Conservation (phyloP, 2,113 vertebrate genomes). For the Antechinus stuartii region DNA sequence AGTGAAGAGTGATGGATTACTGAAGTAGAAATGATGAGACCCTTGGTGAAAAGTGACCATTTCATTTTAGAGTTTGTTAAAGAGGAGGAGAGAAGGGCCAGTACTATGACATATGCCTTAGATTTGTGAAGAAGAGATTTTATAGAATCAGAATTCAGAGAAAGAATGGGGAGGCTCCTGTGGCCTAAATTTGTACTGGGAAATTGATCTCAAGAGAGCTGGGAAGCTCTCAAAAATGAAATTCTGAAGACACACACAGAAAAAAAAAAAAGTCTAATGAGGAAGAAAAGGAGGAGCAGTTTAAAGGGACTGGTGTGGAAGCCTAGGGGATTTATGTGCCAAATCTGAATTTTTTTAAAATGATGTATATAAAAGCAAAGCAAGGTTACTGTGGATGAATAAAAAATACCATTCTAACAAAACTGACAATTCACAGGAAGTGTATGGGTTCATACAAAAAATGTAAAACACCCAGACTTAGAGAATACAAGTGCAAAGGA, state of each 20-base stretch:
- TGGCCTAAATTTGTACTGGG: neutral
- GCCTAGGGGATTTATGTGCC: neutral
- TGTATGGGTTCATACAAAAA: neutral
- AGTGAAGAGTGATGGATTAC: neutral
- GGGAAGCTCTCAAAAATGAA: neutral
- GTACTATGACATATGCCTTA: neutral
- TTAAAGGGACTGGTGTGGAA: neutral
- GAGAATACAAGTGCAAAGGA: neutral
- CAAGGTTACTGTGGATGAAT: neutral
- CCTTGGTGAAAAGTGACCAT: neutral
- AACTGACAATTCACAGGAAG: neutral
- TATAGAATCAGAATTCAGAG: neutral
- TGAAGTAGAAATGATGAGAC: neutral
- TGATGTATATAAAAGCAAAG: neutral
- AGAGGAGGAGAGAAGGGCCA: neutral
- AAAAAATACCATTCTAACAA: neutral
- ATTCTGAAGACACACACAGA: neutral
- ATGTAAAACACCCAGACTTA: neutral
- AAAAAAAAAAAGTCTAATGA: neutral
- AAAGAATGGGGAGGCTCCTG: neutral
- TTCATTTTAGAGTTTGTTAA: neutral
- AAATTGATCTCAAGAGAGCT: neutral
- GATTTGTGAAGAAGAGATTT: neutral
- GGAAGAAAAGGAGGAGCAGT: neutral
- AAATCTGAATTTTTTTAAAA: neutral